Base-by-base conservation (phyloP, 2,797 vertebrate genomes). In the Novumbra hubbsi region DNA sequence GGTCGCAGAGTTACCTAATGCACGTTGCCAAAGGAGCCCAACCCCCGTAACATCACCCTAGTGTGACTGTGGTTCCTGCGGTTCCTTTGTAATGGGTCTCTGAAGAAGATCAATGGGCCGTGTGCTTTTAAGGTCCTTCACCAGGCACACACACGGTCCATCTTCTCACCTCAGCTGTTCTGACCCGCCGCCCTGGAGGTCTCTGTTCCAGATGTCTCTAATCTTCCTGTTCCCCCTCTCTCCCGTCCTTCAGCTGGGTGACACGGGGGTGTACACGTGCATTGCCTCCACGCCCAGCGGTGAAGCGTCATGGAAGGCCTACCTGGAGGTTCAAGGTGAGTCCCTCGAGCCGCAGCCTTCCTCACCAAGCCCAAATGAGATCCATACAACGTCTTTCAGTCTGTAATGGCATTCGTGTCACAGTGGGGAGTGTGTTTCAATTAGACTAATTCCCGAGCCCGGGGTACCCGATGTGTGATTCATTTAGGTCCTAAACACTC, bases 291-390 rank as follows among this genome's bases (percentile, higher is more conserved):
- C 96, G 30, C 96, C 97, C 71, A 98, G 98, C 0, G 97, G 98
- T 1, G 98, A 99, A 85, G 98, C 98, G 0, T 95, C 96, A 0
- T 99, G 98, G 98, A 99, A 94, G 38, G 96, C 98, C 0, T 95
- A 94, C 89, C 93, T 99, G 75, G 97, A 98, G 84, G 95, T 99
- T 70, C 97, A 98, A 94, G 97, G 98, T 99, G 94, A 92, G 86
- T 63, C 60, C 66, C 65, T n/a, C 3, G 48, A 19, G 7, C 16
- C 63, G 71, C 66, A 70, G 27, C 0, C 0, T 38, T 41, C 16
- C 52, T 28, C 21, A 14, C n/a, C 17, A 48, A 68, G 62, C 21
- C 24, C 9, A 16, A 41, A 67, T 57, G 9, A 52, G 41, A 71
- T 32, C 24, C 17, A 73, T 32, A 4, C 15, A 68, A 52, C 6